Percentiles rank a stretch among this genome's conserved stretches.
These are phyloP conservation scores for Diceros bicornis DNA, from an alignment of 2,797 vertebrate species.

Conservation along the genomic window DNA sequence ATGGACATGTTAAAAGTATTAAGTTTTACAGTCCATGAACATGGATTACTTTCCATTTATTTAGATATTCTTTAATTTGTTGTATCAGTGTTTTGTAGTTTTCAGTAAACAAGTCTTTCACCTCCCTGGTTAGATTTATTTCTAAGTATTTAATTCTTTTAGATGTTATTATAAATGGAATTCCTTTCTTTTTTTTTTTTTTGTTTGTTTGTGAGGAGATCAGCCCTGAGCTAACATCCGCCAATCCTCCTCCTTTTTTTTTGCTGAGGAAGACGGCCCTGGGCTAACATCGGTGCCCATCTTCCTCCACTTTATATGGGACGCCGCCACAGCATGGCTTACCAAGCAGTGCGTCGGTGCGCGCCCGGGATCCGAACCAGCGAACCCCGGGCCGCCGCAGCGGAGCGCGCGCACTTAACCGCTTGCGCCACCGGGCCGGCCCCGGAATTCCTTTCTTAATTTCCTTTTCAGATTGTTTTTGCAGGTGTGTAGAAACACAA, in stretches of 20 bases:
- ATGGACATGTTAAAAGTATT: not conserved
- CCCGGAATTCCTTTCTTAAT: not conserved
- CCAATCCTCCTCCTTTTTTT: too few relatives aligned
- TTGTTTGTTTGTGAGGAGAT: too few relatives aligned
- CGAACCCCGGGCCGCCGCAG: too few relatives aligned
- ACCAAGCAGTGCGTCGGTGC: too few relatives aligned
- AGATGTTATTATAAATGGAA: not conserved
- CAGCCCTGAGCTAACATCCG: too few relatives aligned
- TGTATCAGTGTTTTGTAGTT: not conserved
- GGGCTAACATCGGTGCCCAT: too few relatives aligned
- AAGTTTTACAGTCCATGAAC: not conserved
- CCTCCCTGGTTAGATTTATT: not conserved
- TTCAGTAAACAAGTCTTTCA: not conserved
- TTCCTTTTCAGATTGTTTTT: conserved; percentile 36
- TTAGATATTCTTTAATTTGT: not conserved
- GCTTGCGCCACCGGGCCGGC: too few relatives aligned
- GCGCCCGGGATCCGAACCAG: too few relatives aligned
- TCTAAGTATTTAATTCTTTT: conserved; percentile 28
- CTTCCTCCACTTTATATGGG: too few relatives aligned
- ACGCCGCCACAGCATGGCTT: too few relatives aligned
- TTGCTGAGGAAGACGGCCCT: too few relatives aligned
- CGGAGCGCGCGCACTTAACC: too few relatives aligned
- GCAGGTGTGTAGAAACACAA: not conserved
- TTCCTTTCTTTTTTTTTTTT: not conserved
- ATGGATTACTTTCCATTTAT: not conserved